These are phyloP conservation scores for Hyposoter dolosus DNA, from an alignment of 2,888 invertebrate genomes.

Conservation along the genomic window DNA sequence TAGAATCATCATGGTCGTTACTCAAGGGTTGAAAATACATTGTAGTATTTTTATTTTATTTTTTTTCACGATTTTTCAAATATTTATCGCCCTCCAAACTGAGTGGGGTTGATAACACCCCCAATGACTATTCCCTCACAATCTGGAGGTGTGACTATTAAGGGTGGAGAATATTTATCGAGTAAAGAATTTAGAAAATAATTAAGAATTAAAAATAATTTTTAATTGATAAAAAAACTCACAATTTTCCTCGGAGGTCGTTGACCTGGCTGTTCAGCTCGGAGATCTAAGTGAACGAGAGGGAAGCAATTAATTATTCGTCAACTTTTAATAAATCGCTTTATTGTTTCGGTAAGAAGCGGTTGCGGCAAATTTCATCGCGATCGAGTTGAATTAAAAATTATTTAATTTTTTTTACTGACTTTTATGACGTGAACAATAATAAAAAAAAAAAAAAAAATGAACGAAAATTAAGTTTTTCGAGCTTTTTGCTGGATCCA, in stretches of 20 bases:
- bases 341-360: conserved; percentile 46
- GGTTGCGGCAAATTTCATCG: conserved; percentile 52
- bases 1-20: too few species aligned
- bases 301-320: conserved; percentile 44
- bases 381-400: neutral
- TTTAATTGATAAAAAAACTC: conserved; percentile 89
- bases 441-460: conserved; percentile 1
- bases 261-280: conserved; percentile 99
- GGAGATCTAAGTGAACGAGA: conserved; percentile 90
- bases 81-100: too few species aligned
- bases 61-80: neutral
- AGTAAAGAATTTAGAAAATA: too few species aligned
- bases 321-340: neutral
- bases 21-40: too few species aligned
- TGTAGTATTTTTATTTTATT: neutral
- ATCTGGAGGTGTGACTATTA: too few species aligned
- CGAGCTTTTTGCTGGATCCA: conserved; percentile 25
- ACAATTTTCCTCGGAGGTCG: conserved; percentile 99
- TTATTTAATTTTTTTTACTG: conserved; percentile 3
- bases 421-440: conserved; percentile 31
- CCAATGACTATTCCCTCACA: too few species aligned
- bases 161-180: too few species aligned
- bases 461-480: neutral
- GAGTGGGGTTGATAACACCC: too few species aligned
- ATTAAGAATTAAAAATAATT: too few species aligned